Conservation (phyloP, 2,888 invertebrate species). For the Acheta domesticus region DNA sequence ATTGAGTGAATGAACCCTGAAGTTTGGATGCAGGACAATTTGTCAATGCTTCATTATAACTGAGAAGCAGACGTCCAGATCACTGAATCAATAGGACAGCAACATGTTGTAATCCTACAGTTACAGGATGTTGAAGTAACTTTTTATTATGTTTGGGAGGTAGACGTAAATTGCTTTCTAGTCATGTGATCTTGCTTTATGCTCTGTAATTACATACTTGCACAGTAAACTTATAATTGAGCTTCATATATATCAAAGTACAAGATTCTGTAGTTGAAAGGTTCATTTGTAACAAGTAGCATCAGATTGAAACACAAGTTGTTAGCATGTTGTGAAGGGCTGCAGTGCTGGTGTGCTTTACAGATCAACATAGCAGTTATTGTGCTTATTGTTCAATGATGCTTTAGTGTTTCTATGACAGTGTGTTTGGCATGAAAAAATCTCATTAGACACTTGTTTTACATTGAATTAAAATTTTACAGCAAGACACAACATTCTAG, state of each 20-base stretch:
- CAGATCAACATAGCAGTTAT: constrained; percentile 28
- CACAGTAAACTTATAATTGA: constrained; percentile 37
- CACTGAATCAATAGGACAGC: no score
- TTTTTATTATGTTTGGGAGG: not conserved
- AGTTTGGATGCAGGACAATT: no score
- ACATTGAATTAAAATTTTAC: constrained; percentile 19
- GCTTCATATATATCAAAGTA: constrained; percentile 33
- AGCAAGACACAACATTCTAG: constrained; percentile 51
- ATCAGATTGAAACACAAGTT: constrained; percentile 42
- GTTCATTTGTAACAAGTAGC: constrained; percentile 33
- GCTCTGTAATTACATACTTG: constrained; percentile 38
- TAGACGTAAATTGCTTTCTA: constrained; percentile 34
- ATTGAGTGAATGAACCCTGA: no score
- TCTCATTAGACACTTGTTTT: constrained; percentile 19
- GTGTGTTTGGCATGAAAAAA: constrained; percentile 34
- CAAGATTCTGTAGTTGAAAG: constrained; percentile 30
- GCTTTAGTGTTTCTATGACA: constrained; percentile 29
- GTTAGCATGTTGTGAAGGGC: constrained; percentile 54
- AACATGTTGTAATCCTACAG: no score
- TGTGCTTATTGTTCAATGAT: constrained; percentile 27
- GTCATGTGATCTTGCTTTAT: constrained; percentile 40
- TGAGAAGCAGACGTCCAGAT: no score
- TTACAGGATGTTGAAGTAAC: no score
- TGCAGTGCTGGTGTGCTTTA: constrained; percentile 38
- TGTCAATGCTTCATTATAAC: no score